A percentile compares a stretch with the other conserved stretches of the same genome.
phyloP scores from a whole-genome alignment of 2,888 invertebrate species.

The Apodemia hepburni region DNA sequence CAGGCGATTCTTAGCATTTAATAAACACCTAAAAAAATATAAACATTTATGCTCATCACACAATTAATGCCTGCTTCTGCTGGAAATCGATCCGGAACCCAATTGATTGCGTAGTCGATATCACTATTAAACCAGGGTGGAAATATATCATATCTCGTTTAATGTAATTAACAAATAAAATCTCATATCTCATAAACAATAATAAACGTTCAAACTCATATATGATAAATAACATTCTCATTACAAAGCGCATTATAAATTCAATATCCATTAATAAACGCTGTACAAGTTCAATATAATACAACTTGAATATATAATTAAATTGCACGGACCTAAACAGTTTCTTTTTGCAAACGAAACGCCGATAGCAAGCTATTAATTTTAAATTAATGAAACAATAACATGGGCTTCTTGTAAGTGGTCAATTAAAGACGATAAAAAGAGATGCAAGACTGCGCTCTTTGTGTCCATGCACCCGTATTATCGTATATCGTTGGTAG shows the following conservation, averaged over 20 bases:
- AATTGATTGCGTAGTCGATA: no score
- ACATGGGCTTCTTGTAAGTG: constrained; percentile 36
- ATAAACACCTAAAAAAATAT: no score
- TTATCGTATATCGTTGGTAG: constrained; percentile 45
- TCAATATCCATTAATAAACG: constrained; percentile 24
- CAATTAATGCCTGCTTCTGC: no score
- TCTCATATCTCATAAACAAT: not conserved
- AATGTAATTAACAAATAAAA: not conserved
- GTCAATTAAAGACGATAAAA: constrained; percentile 44
- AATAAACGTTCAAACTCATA: not conserved
- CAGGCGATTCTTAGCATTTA: no score
- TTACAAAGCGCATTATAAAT: constrained; percentile 5
- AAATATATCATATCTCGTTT: not conserved
- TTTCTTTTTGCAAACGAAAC: constrained; percentile 29
- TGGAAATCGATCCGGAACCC: no score
- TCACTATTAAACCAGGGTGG: no score
- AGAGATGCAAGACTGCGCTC: constrained; percentile 38
- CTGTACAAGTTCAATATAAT: constrained; percentile 23
- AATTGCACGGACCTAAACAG: constrained; percentile 26
- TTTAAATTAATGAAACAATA: constrained; percentile 40
- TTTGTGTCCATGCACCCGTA: constrained; percentile 48
- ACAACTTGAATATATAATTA: constrained; percentile 30
- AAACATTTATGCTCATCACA: no score
- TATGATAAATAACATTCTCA: constrained; percentile 10
- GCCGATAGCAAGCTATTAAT: constrained; percentile 31